These are phyloP conservation scores for Malthinus seriepunctatus DNA, from an alignment of 2,888 invertebrate genomes.

Conservation along the genomic window DNA sequence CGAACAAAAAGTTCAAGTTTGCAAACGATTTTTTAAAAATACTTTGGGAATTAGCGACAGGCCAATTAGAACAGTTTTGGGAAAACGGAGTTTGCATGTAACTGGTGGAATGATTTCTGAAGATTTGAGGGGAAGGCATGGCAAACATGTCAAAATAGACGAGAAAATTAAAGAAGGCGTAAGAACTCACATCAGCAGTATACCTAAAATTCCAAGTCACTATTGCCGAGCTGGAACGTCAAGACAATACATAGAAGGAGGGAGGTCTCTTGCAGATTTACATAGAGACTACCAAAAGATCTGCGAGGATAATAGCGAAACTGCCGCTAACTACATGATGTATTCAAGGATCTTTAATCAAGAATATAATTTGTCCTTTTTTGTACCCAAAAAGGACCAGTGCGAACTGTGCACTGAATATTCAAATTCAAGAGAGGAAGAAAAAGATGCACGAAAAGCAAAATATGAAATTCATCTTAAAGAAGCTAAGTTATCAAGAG, in stretches of 20 bases:
- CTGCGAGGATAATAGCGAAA: slow-evolving; percentile 11
- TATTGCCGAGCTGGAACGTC: slow-evolving; percentile 33
- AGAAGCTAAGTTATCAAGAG: slow-evolving; percentile 25
- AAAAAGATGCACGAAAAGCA: slow-evolving; percentile 5
- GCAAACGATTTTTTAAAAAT: slow-evolving; percentile 23
- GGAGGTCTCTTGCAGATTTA: slow-evolving; percentile 33
- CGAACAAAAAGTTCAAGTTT: slow-evolving; percentile 25
- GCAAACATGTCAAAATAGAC: slow-evolving; percentile 32
- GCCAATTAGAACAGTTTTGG: slow-evolving; percentile 20
- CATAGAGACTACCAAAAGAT: slow-evolving; percentile 35
- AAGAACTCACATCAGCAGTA: slow-evolving; percentile 33
- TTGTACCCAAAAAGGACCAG: slow-evolving; percentile 19
- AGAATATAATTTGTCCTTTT: slow-evolving; percentile 13
- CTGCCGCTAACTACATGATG: slow-evolving; percentile 12
- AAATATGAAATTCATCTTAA: slow-evolving; percentile 21
- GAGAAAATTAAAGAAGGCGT: slow-evolving; percentile 32
- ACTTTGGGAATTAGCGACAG: slow-evolving; percentile 25
- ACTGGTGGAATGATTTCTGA: slow-evolving; percentile 28
- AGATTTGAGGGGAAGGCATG: slow-evolving; percentile 39
- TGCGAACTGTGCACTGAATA: slow-evolving; percentile 11
- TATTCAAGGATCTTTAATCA: slow-evolving; percentile 11
- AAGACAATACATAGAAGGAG: slow-evolving; percentile 38
- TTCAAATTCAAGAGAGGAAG: slow-evolving; percentile 6
- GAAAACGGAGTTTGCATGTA: slow-evolving; percentile 4
- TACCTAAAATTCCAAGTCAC: slow-evolving; percentile 39